Evolutionary conservation across 2,113 vertebrate genomes (phyloP).

Genomic region (Piaya cayana): DNA sequence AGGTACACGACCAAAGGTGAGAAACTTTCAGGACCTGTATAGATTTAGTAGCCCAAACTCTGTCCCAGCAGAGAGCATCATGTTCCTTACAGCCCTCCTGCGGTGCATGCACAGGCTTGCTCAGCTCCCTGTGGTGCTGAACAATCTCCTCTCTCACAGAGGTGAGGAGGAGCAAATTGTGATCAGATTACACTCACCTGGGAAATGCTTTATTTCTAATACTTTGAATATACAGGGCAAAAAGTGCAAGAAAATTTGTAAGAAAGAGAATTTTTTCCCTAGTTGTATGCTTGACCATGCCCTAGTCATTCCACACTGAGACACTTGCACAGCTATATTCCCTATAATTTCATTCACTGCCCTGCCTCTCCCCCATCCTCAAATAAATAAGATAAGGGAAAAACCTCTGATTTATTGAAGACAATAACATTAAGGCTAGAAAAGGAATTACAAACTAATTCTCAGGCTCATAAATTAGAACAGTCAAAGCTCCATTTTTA

Average conservation of each 20-base stretch:
- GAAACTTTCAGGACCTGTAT: not conserved
- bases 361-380: not conserved
- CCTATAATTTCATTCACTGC: not conserved
- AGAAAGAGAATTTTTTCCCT: not conserved
- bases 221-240: not conserved
- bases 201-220: not conserved
- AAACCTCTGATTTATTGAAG: conserved; percentile 24
- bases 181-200: not conserved
- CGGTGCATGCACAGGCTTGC: not conserved
- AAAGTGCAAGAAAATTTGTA: not conserved
- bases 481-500: not conserved
- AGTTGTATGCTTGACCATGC: not conserved
- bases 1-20: not conserved
- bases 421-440: not conserved
- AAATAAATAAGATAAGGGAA: not conserved
- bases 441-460: conserved; percentile 26
- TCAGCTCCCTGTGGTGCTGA: not conserved
- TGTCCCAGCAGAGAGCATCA: not conserved
- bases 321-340: not conserved
- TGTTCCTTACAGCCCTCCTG: not conserved
- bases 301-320: not conserved
- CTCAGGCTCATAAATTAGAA: not conserved
- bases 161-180: not conserved
- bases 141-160: not conserved
- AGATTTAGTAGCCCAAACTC: not conserved